Percentiles rank a stretch among this genome's conserved stretches.
phyloP scores from a whole-genome alignment of 2,797 vertebrate genomes.

The Circus cinereus region DNA sequence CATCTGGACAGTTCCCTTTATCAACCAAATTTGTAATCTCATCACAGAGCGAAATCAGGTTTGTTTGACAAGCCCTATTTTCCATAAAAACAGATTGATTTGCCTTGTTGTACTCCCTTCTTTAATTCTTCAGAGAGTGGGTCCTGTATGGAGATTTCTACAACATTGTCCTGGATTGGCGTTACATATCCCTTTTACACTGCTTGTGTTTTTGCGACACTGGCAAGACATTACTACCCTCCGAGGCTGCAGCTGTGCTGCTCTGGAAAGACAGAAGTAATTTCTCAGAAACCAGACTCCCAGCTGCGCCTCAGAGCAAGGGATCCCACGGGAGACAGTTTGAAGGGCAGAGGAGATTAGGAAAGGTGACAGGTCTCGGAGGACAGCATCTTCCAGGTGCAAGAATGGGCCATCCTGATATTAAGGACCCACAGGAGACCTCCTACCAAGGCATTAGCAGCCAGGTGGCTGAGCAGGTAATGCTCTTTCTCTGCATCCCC shows the following conservation, averaged over 20 bases:
- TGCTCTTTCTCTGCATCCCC: neutral
- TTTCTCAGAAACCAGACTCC: neutral
- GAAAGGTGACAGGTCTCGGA: neutral
- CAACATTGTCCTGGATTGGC: neutral
- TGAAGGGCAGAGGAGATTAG: neutral
- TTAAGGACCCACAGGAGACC: neutral
- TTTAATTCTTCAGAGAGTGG: neutral
- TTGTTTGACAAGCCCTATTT: constrained; percentile 38
- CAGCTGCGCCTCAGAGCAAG: neutral
- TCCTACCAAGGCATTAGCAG: neutral
- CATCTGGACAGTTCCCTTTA: constrained; percentile 27
- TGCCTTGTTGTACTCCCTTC: neutral
- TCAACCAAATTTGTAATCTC: constrained; percentile 42
- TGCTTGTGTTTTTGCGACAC: neutral
- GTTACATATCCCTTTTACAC: neutral
- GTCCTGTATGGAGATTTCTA: neutral
- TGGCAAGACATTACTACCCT: neutral
- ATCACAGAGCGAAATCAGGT: constrained; percentile 16
- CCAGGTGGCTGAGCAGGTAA: neutral
- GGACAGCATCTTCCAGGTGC: neutral
- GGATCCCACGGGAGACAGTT: neutral
- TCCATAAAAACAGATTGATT: neutral
- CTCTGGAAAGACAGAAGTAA: neutral
- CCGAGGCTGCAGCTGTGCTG: neutral
- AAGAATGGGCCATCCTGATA: neutral